Conservation (phyloP, 2,113 vertebrate species). For the Dascyllus trimaculatus region DNA sequence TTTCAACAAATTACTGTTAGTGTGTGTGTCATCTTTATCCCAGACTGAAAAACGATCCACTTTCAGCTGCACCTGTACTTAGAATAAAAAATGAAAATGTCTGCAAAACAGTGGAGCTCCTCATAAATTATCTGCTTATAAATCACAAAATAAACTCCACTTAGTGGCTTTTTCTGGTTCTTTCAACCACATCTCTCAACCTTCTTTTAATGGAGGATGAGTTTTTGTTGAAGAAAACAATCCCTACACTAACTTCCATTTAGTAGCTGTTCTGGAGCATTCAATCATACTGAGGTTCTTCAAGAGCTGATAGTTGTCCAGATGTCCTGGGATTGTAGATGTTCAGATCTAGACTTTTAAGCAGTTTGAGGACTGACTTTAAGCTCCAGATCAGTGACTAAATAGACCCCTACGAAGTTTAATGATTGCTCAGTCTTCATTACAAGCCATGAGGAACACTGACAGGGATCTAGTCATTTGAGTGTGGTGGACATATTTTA, state of each 20-base stretch:
- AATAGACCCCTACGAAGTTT: neutral
- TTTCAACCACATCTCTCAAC: neutral
- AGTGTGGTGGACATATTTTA: neutral
- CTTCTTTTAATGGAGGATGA: no score
- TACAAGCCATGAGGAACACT: no score
- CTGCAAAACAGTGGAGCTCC: neutral
- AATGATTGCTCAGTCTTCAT: no score
- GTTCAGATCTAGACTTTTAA: no score
- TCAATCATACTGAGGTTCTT: no score
- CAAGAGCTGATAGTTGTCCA: no score
- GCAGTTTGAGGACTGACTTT: no score
- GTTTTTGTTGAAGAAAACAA: neutral
- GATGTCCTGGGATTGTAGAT: no score
- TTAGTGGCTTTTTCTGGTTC: no score
- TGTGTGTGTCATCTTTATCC: neutral
- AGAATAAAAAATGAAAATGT: constrained; percentile 10
- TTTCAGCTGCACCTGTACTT: neutral
- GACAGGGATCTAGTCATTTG: neutral
- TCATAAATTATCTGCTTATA: neutral
- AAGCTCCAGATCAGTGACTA: neutral
- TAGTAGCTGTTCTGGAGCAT: no score
- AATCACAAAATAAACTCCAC: neutral
- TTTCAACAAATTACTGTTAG: neutral
- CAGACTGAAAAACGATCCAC: neutral
- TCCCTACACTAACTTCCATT: no score